A percentile compares a stretch with the other conserved stretches of the same genome.
phyloP scores from a whole-genome alignment of 2,888 invertebrate genomes.

The Nymphalis c-album region DNA sequence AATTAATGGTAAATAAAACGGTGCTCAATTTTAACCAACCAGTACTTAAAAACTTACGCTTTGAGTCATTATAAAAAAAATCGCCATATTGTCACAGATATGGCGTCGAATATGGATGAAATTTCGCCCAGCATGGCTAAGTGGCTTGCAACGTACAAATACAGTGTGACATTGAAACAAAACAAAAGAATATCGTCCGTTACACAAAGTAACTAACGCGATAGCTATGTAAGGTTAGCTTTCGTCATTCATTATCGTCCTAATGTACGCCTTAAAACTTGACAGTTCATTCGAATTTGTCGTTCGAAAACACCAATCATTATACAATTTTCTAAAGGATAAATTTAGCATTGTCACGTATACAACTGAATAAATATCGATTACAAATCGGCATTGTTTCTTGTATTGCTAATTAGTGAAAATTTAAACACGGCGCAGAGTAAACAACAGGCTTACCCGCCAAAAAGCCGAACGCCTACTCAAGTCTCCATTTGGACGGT shows the following conservation, averaged over 20 bases:
- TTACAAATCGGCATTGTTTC: conserved; percentile 11
- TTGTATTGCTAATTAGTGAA: conserved; percentile 41
- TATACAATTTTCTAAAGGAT: not conserved
- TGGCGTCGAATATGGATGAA: not conserved
- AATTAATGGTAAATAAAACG: no score
- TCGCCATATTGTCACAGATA: conserved; percentile 1
- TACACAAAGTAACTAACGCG: conserved; percentile 49
- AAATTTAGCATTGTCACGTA: not conserved
- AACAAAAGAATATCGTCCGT: conserved; percentile 57
- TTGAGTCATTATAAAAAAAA: not conserved
- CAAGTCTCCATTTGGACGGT: conserved; percentile 45
- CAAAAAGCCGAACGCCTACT: conserved; percentile 45
- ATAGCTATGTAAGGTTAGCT: conserved; percentile 37
- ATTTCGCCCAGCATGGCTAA: conserved; percentile 20
- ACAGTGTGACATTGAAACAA: conserved; percentile 52
- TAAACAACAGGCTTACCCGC: conserved; percentile 50
- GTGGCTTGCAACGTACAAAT: conserved; percentile 48
- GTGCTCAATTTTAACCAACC: no score
- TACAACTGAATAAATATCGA: conserved; percentile 13
- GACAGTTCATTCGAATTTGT: not conserved
- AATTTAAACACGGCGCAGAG: conserved; percentile 43
- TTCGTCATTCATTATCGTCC: conserved; percentile 36
- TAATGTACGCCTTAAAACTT: conserved; percentile 7
- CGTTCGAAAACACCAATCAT: not conserved
- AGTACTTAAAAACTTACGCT: not conserved